Percentiles rank a stretch among this genome's conserved stretches.
Conservation (phyloP, 1,140 invertebrate genomes). For the Ganaspis sp. region DNA sequence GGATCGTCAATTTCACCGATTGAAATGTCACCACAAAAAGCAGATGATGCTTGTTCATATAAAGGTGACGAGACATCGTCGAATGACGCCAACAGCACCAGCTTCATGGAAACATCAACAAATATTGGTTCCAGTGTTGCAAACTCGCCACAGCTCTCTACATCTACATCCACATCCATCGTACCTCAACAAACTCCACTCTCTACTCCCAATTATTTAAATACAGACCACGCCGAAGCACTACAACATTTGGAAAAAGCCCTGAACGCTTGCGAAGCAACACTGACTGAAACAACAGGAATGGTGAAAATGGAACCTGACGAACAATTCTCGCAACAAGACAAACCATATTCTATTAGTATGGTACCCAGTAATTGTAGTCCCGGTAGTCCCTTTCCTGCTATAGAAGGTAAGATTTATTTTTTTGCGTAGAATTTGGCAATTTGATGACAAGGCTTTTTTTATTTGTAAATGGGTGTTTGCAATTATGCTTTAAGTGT, state of each 20-base stretch:
- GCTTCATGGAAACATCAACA: conserved; percentile 61
- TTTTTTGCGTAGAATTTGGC: too few relatives aligned
- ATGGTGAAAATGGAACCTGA: conserved; percentile 75
- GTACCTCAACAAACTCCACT: conserved; percentile 47
- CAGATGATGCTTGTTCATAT: conserved; percentile 42
- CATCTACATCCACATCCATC: conserved; percentile 53
- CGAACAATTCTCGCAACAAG: conserved; percentile 69
- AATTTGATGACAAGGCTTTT: too few relatives aligned
- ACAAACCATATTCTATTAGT: conserved; percentile 74
- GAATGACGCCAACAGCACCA: conserved; percentile 61
- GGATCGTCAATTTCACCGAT: conserved; percentile 9
- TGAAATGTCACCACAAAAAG: conserved; percentile 40
- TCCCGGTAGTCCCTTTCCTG: conserved; percentile 71
- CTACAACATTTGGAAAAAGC: conserved; percentile 73
- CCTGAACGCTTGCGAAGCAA: conserved; percentile 72
- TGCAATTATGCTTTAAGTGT: too few relatives aligned
- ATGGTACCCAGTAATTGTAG: conserved; percentile 72
- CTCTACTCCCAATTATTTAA: conserved; percentile 67
- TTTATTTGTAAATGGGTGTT: too few relatives aligned
- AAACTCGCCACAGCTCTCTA: conserved; percentile 50
- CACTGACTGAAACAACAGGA: conserved; percentile 70
- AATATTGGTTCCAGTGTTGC: conserved; percentile 57
- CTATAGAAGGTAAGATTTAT: conserved; percentile 71
- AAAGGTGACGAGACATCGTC: conserved; percentile 63
- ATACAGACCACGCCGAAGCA: conserved; percentile 73